Percentiles rank a stretch among this genome's conserved stretches.
These are phyloP conservation scores for Luscinia luscinia DNA, from an alignment of 2,797 vertebrate genomes.

Conservation along the genomic window DNA sequence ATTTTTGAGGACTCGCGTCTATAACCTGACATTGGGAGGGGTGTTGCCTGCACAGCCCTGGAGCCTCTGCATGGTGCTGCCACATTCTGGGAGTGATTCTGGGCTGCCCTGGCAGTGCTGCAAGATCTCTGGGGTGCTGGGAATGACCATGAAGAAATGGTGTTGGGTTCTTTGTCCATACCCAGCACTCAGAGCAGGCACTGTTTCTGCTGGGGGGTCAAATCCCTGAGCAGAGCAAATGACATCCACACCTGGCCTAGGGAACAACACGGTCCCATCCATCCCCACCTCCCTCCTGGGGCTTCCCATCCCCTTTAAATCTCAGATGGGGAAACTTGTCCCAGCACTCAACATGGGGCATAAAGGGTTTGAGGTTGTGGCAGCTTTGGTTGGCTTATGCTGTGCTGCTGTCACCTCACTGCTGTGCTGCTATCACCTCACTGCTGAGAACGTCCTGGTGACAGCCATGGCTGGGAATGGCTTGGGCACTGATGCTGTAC, in stretches of 20 bases:
- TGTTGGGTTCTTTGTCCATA: not conserved
- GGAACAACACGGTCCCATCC: fast-evolving
- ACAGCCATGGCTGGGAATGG: not conserved
- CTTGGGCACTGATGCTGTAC: not conserved
- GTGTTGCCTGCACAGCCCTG: slow-evolving; percentile 58
- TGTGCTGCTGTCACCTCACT: not conserved
- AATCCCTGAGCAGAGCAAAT: not conserved
- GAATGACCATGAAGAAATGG: fast-evolving
- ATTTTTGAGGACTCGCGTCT: slow-evolving; percentile 82
- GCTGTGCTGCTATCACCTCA: not conserved
- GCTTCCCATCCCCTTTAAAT: not conserved
- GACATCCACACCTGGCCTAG: no score
- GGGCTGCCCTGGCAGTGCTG: fast-evolving
- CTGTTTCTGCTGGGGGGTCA: not conserved
- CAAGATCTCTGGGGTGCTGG: fast-evolving
- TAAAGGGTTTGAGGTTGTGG: not conserved
- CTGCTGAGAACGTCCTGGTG: not conserved
- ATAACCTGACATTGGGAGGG: slow-evolving; percentile 62
- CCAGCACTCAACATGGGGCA: fast-evolving
- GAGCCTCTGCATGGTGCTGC: slow-evolving; percentile 36
- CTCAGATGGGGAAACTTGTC: fast-evolving
- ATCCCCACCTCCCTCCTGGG: not conserved
- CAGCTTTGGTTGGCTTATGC: not conserved
- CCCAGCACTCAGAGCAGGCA: not conserved
- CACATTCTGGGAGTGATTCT: fast-evolving